Evolutionary conservation across 2,113 vertebrate genomes (phyloP).

Genomic region (Amphiprion ocellaris): DNA sequence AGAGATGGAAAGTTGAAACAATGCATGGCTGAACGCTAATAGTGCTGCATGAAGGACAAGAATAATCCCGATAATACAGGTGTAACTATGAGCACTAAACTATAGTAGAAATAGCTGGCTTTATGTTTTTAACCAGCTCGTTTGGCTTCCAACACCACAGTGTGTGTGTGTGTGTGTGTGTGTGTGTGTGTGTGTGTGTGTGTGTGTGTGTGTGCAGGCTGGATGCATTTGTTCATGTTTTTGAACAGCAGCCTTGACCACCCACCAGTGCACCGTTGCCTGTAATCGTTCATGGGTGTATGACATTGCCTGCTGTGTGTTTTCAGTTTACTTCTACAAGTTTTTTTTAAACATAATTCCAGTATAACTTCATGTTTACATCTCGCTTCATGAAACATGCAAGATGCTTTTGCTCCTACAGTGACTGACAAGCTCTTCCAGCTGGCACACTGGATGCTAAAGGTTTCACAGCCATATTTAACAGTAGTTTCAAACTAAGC

Average conservation of each 20-base stretch:
- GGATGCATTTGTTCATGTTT: constrained; percentile 13
- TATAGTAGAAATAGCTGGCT: neutral
- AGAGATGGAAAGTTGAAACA: neutral
- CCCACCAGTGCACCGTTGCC: constrained; percentile 29
- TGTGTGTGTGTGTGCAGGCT: neutral
- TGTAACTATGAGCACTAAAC: neutral
- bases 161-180: neutral
- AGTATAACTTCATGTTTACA: neutral
- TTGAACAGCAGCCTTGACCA: constrained; percentile 31
- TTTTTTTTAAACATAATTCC: constrained; percentile 1
- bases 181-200: no score
- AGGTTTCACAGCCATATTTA: constrained; percentile 11
- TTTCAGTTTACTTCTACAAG: neutral
- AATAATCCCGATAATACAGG: no score
- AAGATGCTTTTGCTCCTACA: neutral
- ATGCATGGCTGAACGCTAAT: neutral
- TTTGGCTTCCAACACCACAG: constrained; percentile 21
- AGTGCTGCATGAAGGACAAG: neutral
- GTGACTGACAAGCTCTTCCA: neutral
- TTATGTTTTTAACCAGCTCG: constrained; percentile 7
- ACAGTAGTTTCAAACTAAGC: constrained; percentile 13
- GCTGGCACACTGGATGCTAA: constrained; percentile 1
- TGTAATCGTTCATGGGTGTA: constrained; percentile 26
- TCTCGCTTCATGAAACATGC: neutral
- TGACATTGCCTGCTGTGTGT: neutral